Base-by-base conservation (phyloP, 92 coral and sea anemone species). In the Montipora capitata region DNA sequence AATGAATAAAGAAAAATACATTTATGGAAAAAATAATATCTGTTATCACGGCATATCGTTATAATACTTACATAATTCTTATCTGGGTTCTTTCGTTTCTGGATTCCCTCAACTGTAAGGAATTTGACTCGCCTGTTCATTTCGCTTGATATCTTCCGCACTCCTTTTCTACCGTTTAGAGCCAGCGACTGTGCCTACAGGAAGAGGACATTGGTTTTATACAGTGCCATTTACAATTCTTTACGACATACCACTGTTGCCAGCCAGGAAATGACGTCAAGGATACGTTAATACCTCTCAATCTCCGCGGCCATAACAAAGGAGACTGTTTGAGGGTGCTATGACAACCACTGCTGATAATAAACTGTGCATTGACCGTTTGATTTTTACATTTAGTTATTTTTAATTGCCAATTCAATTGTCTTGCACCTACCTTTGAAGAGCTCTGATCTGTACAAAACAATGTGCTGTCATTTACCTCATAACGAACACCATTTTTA, bases 81-180 rank as follows among this genome's bases (percentile, higher is more conserved):
- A 69, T 87, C 92, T 7, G 94, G 94, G 54, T 59, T 69, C 16
- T 89, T 88, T 17, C 94, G 83, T 64, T 91, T 91, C 66, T 91
- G 94, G 7, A 91, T 81, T 45, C 92, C 94, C 57, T 91, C 94
- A 14, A 87, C 88, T 42, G 94, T 82, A 40, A 91, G 63, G 5
- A 66, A 48, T 14, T 91, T 87, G 63, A 88, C 85, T 68, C 91
- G 74, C 76, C 94, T 88, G 44, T 91, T 89, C 94, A 91, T 91
- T 3, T 85, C 89, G 16, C 51, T 48, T n/a, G 82, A 11, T 38
- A 10, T 45, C 40, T 12, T 66, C 54, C 44, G 73, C 11, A 45
- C 4, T 8, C n/a, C 88, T 43, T 11, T 67, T 45, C 10, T 57
- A 63, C 0, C 59, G 57, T 6, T 5, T 27, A 56, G 75, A 4